Base-by-base conservation (phyloP, 2,888 invertebrate genomes). In the Brenthis hecate region DNA sequence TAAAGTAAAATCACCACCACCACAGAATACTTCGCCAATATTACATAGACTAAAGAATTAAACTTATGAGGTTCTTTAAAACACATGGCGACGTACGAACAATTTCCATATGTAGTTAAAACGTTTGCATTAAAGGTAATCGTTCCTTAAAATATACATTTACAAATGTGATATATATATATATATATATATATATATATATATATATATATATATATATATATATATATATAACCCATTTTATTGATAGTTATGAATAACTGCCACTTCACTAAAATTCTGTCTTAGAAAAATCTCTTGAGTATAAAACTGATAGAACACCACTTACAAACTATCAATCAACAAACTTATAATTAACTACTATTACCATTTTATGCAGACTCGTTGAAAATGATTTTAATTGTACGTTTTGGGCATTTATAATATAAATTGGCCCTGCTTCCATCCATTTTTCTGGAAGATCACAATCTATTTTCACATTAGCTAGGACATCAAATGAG, bases 401-500 rank as follows among this genome's bases (percentile, higher is more conserved):
- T 80, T 97, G 96, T 16, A 99, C 98, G 83, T 97, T 96, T 84
- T 99, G 98, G 1, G 98, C 96, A 84, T 99, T 98, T 19, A 95
- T 94, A 75, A 99, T 98, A 72, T 96, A 94, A 58, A 97, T 96
- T 0, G 98, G 97, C 48, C 96, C 95, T 0, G 98, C 96, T 83
- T 99, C 98, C 0, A 96, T 95, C 99, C 99, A 99, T 77, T 96
- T 95, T 13, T 96, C 95, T 0, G 98, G 98, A 47, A 98, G 95
- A 74, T 96, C 95, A 65, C 97, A 96, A 80, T 97, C 96, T 2
- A 94, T 93, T 77, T 96, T 95, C 0, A 98, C 98, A 83, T 99
- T 98, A 69, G 99, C 96, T 80, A 98, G 94, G 51, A 99, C 95
- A 86, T 99, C 99, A 87, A 99, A 99, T 0, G 97, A 96, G 92